These are phyloP conservation scores for Fulica atra DNA, from an alignment of 2,113 vertebrate genomes.

Conservation along the genomic window DNA sequence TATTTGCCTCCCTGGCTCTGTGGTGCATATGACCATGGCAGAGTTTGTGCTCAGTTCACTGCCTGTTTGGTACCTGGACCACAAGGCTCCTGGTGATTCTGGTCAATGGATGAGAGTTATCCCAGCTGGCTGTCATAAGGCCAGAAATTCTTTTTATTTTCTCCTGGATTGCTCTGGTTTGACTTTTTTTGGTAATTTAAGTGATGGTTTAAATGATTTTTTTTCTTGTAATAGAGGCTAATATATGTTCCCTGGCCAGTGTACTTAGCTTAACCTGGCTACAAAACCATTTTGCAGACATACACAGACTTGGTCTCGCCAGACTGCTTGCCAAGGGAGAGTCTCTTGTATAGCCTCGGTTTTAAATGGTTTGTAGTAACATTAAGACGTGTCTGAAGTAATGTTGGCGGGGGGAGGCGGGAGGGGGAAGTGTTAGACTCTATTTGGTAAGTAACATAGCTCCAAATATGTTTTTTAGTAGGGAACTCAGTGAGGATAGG, in stretches of 20 bases:
- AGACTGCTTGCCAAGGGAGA: neutral
- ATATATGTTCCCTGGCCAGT: neutral
- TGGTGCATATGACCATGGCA: neutral
- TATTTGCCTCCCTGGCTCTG: neutral
- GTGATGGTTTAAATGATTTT: neutral
- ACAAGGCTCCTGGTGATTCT: neutral
- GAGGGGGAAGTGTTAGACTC: neutral
- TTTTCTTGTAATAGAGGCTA: neutral
- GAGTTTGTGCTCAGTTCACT: neutral
- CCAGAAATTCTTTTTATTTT: neutral
- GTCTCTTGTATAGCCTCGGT: neutral
- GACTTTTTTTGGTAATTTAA: neutral
- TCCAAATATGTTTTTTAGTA: neutral
- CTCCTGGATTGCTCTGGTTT: neutral
- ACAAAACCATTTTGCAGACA: slow-evolving; percentile 7
- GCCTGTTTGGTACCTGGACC: neutral
- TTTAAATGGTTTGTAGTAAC: neutral
- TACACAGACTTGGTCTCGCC: neutral
- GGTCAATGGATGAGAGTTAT: neutral
- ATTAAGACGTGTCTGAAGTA: neutral
- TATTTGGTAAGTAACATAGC: neutral
- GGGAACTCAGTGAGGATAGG: neutral
- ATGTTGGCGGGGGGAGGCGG: too few species aligned
- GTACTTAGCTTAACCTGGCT: neutral
- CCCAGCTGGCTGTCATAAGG: neutral